phyloP scores from a whole-genome alignment of 2,888 invertebrate genomes.

The Orthosia cruda region DNA sequence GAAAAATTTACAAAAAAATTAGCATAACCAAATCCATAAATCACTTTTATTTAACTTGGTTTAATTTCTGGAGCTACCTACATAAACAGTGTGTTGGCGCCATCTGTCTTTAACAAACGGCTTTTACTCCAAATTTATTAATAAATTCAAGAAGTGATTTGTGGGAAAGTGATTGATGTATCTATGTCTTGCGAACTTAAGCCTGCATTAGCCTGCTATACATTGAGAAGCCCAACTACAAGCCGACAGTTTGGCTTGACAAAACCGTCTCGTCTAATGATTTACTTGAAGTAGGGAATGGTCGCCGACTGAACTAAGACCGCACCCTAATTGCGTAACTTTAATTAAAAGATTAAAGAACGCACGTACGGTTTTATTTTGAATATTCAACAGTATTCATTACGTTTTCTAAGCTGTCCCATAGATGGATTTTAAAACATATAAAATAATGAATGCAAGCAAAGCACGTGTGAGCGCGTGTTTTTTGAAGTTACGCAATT shows the following conservation, averaged over 20 bases:
- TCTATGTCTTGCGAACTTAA: slow-evolving; percentile 34
- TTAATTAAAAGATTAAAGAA: no score
- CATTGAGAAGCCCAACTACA: neutral
- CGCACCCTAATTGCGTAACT: no score
- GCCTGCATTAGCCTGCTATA: neutral
- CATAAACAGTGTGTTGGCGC: slow-evolving; percentile 49
- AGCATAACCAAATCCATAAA: slow-evolving; percentile 8
- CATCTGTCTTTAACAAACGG: slow-evolving; percentile 71
- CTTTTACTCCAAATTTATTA: slow-evolving; percentile 67
- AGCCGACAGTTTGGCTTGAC: neutral
- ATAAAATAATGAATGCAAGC: no score
- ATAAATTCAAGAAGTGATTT: slow-evolving; percentile 72
- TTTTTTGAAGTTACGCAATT: no score
- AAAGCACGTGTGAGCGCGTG: no score
- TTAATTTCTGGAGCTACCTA: slow-evolving; percentile 11
- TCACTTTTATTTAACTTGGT: slow-evolving; percentile 24
- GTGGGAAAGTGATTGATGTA: slow-evolving; percentile 71
- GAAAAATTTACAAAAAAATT: slow-evolving; percentile 10
- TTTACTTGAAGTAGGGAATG: neutral
- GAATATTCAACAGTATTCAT: no score
- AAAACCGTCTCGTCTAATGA: neutral
- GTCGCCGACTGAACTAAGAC: no score
- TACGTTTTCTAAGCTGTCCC: no score
- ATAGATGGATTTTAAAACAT: no score
- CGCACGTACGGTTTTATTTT: no score